Conservation (phyloP, 2,113 vertebrate species). For the Mugil cephalus region DNA sequence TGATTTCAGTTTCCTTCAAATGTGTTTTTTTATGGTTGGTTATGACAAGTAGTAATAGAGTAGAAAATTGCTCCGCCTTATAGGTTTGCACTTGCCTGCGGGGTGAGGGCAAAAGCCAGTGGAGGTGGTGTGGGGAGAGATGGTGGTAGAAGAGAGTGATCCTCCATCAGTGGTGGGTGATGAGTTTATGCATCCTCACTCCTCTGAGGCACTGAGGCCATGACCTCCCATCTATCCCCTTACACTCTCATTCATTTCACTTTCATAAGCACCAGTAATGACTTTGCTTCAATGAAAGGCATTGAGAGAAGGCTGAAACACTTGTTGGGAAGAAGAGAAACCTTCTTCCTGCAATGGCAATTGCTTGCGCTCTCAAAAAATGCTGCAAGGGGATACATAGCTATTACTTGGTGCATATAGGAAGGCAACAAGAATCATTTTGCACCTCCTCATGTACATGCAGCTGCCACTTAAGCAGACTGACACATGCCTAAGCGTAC, state of each 20-base stretch:
- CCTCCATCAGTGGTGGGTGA: slow-evolving; percentile 86
- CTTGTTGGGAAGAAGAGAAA: slow-evolving; percentile 86
- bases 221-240: slow-evolving; percentile 88
- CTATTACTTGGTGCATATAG: slow-evolving; percentile 66
- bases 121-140: slow-evolving; percentile 71
- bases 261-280: slow-evolving; percentile 92
- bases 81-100: slow-evolving; percentile 23
- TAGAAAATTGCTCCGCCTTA: slow-evolving; percentile 60
- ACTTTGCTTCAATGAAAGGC: slow-evolving; percentile 82
- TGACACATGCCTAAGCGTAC: slow-evolving; percentile 61
- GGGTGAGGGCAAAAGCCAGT: slow-evolving; percentile 43
- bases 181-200: slow-evolving; percentile 91
- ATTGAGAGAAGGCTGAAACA: slow-evolving; percentile 72
- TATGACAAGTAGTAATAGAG: slow-evolving; percentile 51
- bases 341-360: slow-evolving; percentile 42
- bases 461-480: slow-evolving; percentile 64
- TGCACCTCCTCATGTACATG: slow-evolving; percentile 57
- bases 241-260: slow-evolving; percentile 93
- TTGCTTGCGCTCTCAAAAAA: slow-evolving; percentile 36
- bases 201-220: slow-evolving; percentile 81
- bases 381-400: slow-evolving; percentile 47
- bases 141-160: slow-evolving; percentile 39
- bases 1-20: slow-evolving; percentile 43
- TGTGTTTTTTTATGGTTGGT: slow-evolving; percentile 47
- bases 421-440: slow-evolving; percentile 66